A percentile compares a stretch with the other conserved stretches of the same genome.
These are phyloP conservation scores for Himalopsyche japonica DNA, from an alignment of 2,888 invertebrate species.

Conservation along the genomic window DNA sequence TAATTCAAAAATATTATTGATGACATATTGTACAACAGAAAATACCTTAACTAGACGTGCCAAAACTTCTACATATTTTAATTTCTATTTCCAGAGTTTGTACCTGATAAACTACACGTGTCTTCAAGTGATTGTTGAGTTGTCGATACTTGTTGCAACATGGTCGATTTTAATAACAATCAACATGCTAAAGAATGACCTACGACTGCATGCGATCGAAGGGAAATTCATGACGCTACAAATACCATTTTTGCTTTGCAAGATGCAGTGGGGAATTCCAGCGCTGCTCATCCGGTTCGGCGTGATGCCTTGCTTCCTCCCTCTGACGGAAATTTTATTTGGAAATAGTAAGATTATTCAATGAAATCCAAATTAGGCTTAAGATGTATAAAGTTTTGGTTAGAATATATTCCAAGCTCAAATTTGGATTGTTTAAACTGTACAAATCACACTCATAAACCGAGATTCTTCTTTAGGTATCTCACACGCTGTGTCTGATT, in stretches of 20 bases:
- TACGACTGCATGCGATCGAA: constrained; percentile 51
- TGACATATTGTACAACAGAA: too few species aligned
- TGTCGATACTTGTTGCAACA: constrained; percentile 69
- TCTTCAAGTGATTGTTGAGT: constrained; percentile 66
- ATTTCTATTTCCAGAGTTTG: constrained; percentile 53
- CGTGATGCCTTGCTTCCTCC: constrained; percentile 65
- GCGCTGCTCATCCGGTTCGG: constrained; percentile 61
- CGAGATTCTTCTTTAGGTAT: too few species aligned
- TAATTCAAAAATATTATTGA: too few species aligned
- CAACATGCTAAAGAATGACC: constrained; percentile 53
- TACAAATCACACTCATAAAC: too few species aligned
- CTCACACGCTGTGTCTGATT: too few species aligned
- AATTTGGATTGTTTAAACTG: too few species aligned
- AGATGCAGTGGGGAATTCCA: constrained; percentile 66
- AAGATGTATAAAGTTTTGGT: not conserved
- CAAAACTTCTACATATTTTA: not conserved
- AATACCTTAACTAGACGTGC: too few species aligned
- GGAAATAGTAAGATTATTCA: constrained; percentile 62
- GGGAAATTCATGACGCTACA: constrained; percentile 65
- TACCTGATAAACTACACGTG: constrained; percentile 63
- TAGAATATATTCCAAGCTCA: too few species aligned
- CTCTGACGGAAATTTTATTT: constrained; percentile 67
- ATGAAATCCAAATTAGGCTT: constrained; percentile 23
- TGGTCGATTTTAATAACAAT: constrained; percentile 71
- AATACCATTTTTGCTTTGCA: constrained; percentile 67